These are phyloP conservation scores for Corapipo altera DNA, from an alignment of 2,113 vertebrate genomes.

Conservation along the genomic window DNA sequence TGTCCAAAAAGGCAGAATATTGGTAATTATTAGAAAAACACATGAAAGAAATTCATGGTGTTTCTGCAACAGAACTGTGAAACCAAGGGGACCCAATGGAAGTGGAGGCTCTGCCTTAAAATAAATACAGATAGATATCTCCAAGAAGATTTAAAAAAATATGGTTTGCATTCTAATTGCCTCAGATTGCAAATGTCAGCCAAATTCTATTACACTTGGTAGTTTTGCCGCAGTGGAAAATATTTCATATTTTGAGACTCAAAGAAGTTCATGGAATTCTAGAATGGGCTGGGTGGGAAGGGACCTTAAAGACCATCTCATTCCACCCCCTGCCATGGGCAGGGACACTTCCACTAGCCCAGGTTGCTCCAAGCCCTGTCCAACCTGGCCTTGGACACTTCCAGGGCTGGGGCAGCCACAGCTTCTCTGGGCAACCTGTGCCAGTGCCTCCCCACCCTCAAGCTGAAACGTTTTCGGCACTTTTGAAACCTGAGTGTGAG, in stretches of 20 bases:
- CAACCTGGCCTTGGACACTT: accelerated
- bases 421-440: neutral
- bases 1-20: neutral
- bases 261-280: neutral
- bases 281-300: neutral
- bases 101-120: neutral
- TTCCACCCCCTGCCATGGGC: neutral
- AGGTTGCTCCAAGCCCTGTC: accelerated
- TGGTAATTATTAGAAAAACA: neutral
- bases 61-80: neutral
- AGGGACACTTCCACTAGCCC: accelerated
- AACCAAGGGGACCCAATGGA: neutral
- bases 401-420: neutral
- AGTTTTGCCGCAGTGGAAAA: neutral
- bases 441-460: neutral
- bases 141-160: neutral
- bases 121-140: neutral
- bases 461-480: neutral
- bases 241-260: neutral
- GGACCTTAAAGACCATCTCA: neutral
- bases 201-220: neutral
- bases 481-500: neutral
- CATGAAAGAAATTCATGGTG: neutral
- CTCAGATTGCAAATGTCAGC: constrained; percentile 8
- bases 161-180: neutral